Conservation (phyloP, 2,888 invertebrate species). For the Orthosia gothica region DNA sequence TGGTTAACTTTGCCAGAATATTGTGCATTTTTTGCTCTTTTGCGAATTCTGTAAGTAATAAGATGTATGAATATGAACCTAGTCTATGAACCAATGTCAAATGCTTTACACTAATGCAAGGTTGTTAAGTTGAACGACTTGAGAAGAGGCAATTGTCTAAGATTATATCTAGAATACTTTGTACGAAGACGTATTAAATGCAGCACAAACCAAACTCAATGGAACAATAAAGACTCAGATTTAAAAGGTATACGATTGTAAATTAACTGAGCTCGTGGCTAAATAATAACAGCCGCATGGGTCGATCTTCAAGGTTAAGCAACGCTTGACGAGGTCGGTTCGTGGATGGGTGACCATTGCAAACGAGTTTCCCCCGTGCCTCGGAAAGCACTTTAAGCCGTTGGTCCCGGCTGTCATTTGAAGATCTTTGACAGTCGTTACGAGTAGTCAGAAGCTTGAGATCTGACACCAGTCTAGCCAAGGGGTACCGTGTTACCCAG, state of each 20-base stretch:
- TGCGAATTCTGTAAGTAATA: neutral
- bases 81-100: neutral
- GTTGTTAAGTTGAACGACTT: neutral
- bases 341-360: too few relatives aligned
- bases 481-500: too few relatives aligned
- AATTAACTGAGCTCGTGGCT: too few relatives aligned
- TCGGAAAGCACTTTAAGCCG: too few relatives aligned
- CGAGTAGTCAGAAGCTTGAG: too few relatives aligned
- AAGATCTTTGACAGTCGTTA: too few relatives aligned
- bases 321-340: too few relatives aligned
- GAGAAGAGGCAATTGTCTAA: neutral
- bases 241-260: slow-evolving; percentile 3
- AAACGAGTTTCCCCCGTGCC: too few relatives aligned
- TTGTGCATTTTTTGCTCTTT: neutral
- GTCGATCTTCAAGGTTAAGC: too few relatives aligned
- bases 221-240: slow-evolving; percentile 22
- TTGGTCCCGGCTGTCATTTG: too few relatives aligned
- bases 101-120: neutral
- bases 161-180: neutral
- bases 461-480: too few relatives aligned
- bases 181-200: slow-evolving; percentile 4
- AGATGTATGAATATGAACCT: neutral
- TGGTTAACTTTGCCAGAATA: neutral
- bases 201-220: slow-evolving; percentile 7
- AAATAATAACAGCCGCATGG: too few relatives aligned